These are phyloP conservation scores for Benthosema pterotum DNA, from an alignment of 2,797 vertebrate species.

Conservation along the genomic window DNA sequence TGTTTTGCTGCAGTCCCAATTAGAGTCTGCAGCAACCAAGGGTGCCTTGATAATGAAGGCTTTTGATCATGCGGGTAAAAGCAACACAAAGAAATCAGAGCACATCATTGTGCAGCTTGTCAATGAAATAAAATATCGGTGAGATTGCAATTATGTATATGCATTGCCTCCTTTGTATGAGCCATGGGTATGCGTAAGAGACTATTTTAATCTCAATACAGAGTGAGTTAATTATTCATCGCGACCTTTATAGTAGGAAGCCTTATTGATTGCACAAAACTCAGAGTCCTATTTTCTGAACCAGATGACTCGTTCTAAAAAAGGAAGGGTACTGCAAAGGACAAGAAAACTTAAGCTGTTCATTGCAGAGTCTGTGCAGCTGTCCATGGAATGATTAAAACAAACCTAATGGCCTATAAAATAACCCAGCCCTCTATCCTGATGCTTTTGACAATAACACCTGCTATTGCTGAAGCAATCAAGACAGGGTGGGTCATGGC, in stretches of 20 bases:
- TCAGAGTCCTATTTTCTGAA: conserved; percentile 4
- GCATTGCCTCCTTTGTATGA: background rate
- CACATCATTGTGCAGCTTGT: conserved; percentile 4
- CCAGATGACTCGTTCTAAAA: background rate
- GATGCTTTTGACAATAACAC: too few relatives aligned
- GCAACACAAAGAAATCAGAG: conserved; percentile 6
- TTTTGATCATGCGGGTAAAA: conserved; percentile 62
- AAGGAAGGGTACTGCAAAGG: background rate
- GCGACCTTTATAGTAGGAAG: conserved; percentile 24
- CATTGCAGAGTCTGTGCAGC: background rate
- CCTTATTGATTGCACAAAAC: conserved; percentile 14
- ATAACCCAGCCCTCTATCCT: too few relatives aligned
- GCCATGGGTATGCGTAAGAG: conserved; percentile 6
- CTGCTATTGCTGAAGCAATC: too few relatives aligned
- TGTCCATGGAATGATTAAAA: background rate
- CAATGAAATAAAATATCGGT: conserved; percentile 9
- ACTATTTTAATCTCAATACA: conserved; percentile 3
- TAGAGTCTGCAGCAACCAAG: conserved; percentile 51
- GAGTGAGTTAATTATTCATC: conserved; percentile 34
- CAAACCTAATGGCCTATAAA: background rate
- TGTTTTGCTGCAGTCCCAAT: conserved; percentile 64
- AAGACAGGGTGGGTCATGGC: too few relatives aligned
- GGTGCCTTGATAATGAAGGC: conserved; percentile 60
- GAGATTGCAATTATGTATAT: background rate
- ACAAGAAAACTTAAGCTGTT: background rate